A percentile compares a stretch with the other conserved stretches of the same genome.
These are phyloP conservation scores for Myathropa florea DNA, from an alignment of 2,888 invertebrate species.

Conservation along the genomic window DNA sequence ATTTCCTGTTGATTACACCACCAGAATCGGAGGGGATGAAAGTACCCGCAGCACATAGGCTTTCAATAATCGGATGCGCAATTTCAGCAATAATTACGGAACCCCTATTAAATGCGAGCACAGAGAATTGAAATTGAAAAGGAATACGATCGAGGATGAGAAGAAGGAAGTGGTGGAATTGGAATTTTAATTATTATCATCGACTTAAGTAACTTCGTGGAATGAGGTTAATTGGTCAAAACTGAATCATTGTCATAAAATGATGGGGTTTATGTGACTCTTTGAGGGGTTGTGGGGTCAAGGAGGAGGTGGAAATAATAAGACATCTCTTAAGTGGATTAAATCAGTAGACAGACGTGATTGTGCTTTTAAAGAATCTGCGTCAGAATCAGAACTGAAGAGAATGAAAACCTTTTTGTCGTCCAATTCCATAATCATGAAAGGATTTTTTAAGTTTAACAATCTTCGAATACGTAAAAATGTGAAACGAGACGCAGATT, in stretches of 20 bases:
- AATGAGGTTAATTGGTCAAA: neutral
- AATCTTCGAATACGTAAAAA: too few species aligned
- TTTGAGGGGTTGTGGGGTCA: too few species aligned
- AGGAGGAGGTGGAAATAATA: neutral
- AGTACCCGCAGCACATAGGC: neutral
- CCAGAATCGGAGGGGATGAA: neutral
- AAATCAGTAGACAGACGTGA: too few species aligned
- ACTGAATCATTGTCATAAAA: neutral
- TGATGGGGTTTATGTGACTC: neutral
- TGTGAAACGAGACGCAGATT: too few species aligned
- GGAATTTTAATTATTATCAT: neutral
- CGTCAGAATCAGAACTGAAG: too few species aligned
- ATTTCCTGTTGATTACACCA: constrained; percentile 32
- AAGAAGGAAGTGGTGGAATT: neutral
- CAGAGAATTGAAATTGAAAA: neutral
- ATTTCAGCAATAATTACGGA: neutral
- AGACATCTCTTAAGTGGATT: neutral
- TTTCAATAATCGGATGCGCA: neutral
- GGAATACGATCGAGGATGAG: neutral
- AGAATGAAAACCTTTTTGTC: too few species aligned
- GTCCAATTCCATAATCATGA: too few species aligned
- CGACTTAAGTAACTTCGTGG: neutral
- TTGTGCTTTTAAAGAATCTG: too few species aligned
- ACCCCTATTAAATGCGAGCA: neutral
- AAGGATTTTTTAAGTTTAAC: too few species aligned